Base-by-base conservation (phyloP, 2,797 vertebrate species). In the Tenualosa ilisha region DNA sequence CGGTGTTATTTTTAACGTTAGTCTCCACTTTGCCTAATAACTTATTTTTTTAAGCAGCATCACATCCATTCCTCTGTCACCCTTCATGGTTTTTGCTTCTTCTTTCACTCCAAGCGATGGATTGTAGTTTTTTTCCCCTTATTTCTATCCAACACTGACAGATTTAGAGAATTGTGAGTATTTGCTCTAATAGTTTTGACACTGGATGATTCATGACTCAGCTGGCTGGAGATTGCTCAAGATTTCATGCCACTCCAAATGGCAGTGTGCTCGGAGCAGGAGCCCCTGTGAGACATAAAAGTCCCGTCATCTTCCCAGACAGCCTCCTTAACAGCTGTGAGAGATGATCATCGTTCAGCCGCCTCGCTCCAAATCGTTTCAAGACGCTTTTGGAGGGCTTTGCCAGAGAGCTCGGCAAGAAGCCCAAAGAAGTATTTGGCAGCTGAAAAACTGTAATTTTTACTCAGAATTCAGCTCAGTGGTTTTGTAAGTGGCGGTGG, bases 291-390 rank as follows among this genome's bases (percentile, higher is more conserved):
- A 37, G 65, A 37, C 5, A 37, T 37, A 40, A 72, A 72, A 72
- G 65, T 31, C 65, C 9, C 56, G 56, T 17, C 56, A n/a, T 37
- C 63, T 72, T 72, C 65, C 65, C 65, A 72, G 65, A 72, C 65
- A 37, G 65, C 12, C 65, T 72, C 65, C 65, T 83, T 46, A 54
- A 79, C 53, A 83, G 83, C 43, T 17, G 46, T 84, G 50, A 84
- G 46, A 50, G 50, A 72, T 40, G 31, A 72, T 72, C 26, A 65
- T 65, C 63, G 24, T 65, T 65, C 63, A 65, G 63, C 31, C 12
- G 65, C 31, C 65, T 15, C 13, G 5, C 31, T 13, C 31, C 26
- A 37, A 72, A 40, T 72, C 65, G 13, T 37, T 37, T 72, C 31
- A 72, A 15, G 15, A 31, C 6, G 12, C 31, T 17, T 37, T 15